Conservation (phyloP, 2,888 invertebrate genomes). For the Brachypalpus laphriformis region DNA sequence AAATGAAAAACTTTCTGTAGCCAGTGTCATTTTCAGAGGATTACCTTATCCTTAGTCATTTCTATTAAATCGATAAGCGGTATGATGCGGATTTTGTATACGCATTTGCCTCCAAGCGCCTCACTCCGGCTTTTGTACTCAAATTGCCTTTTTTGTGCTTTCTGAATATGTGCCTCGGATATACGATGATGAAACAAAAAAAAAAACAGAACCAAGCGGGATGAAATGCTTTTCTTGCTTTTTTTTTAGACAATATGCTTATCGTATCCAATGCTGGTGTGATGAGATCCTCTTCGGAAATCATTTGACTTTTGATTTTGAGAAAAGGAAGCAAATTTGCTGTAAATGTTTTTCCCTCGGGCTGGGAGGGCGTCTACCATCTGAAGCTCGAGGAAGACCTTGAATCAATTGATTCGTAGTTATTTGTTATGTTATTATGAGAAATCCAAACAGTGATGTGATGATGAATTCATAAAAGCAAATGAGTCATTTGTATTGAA, state of each 20-base stretch:
- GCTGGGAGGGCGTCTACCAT: not conserved
- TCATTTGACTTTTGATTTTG: slow-evolving; percentile 33
- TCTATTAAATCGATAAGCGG: slow-evolving; percentile 41
- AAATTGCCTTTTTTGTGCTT: not conserved
- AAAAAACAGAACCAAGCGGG: not conserved
- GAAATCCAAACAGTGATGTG: slow-evolving; percentile 9
- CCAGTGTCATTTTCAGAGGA: slow-evolving; percentile 60
- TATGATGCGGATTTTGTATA: slow-evolving; percentile 45
- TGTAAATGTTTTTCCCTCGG: not conserved
- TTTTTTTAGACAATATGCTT: not conserved
- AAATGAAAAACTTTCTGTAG: slow-evolving; percentile 54
- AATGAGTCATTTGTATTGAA: slow-evolving; percentile 36
- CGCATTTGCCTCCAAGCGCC: slow-evolving; percentile 5
- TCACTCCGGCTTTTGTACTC: not conserved
- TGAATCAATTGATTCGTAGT: slow-evolving; percentile 27
- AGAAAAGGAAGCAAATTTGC: not conserved
- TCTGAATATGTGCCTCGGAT: not conserved
- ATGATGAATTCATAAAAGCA: slow-evolving; percentile 10
- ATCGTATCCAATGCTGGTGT: not conserved
- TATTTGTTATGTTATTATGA: not conserved
- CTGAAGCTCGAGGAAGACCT: not conserved
- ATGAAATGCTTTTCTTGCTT: not conserved
- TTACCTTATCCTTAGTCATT: slow-evolving; percentile 47
- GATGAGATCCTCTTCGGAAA: slow-evolving; percentile 14
- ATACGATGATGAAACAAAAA: not conserved